These are phyloP conservation scores for Rhynchonema sp. DNA, from an alignment of 2,888 invertebrate species.

Conservation along the genomic window DNA sequence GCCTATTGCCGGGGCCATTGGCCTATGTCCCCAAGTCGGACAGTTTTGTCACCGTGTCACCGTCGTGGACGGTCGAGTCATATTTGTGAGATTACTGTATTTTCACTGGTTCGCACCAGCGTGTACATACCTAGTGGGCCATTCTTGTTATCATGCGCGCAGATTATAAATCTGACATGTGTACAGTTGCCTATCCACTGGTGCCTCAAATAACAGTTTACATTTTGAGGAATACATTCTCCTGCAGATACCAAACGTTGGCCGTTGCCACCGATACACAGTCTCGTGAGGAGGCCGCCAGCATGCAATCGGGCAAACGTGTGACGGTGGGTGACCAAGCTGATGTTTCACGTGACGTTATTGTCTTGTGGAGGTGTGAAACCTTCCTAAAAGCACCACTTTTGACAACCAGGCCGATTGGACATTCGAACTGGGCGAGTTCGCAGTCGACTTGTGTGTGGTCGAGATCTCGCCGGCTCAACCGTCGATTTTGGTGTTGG, in stretches of 20 bases:
- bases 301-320: constrained; percentile 27
- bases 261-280: constrained; percentile 49
- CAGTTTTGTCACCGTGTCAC: constrained; percentile 59
- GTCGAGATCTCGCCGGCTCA: constrained; percentile 43
- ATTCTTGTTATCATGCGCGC: too few relatives aligned
- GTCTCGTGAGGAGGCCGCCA: constrained; percentile 28
- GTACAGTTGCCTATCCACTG: too few relatives aligned
- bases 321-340: constrained; percentile 1
- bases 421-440: constrained; percentile 61
- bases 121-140: too few relatives aligned
- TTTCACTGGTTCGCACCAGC: too few relatives aligned
- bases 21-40: constrained; percentile 59
- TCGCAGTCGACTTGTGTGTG: constrained; percentile 44
- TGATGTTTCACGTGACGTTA: not conserved
- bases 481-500: constrained; percentile 55
- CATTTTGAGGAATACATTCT: constrained; percentile 6
- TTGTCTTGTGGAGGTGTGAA: not conserved
- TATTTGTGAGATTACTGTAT: constrained; percentile 37
- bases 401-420: constrained; percentile 43
- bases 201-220: too few relatives aligned
- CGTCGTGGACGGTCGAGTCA: constrained; percentile 61
- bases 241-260: constrained; percentile 51
- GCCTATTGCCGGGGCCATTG: constrained; percentile 63
- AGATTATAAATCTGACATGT: too few relatives aligned
- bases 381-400: not conserved